Conservation (phyloP, 1,140 invertebrate genomes). For the Calliopsis andreniformis region DNA sequence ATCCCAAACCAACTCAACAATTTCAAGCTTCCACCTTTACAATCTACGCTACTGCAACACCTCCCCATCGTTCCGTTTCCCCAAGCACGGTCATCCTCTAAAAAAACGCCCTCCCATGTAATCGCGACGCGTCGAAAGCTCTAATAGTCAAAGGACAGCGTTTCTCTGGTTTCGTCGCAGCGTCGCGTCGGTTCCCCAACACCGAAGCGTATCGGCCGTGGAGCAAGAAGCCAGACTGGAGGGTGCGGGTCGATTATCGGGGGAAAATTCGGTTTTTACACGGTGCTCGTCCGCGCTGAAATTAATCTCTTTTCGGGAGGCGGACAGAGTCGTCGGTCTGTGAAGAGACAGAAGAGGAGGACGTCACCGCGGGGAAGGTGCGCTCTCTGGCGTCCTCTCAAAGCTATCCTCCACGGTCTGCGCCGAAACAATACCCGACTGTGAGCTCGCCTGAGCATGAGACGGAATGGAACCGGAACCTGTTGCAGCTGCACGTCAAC, state of each 20-base stretch:
- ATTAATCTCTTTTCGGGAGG: slow-evolving; percentile 48
- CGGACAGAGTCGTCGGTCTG: slow-evolving; percentile 30
- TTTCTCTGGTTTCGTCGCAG: no score
- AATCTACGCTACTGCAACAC: no score
- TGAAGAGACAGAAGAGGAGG: slow-evolving; percentile 25
- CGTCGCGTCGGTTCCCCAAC: no score
- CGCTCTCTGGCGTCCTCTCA: slow-evolving; percentile 46
- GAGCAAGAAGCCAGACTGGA: no score
- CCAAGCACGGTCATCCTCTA: no score
- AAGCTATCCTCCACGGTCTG: slow-evolving; percentile 58
- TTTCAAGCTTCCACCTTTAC: no score
- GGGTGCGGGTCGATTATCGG: slow-evolving; percentile 59
- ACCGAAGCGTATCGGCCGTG: no score
- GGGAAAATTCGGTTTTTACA: slow-evolving; percentile 43
- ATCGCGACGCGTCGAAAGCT: background rate
- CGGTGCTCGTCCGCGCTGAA: slow-evolving; percentile 2
- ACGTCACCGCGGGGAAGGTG: slow-evolving; percentile 18
- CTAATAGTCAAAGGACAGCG: no score
- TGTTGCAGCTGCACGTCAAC: slow-evolving; percentile 53
- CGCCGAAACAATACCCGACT: slow-evolving; percentile 60
- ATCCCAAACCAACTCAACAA: no score
- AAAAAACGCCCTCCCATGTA: background rate
- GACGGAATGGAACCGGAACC: slow-evolving; percentile 60
- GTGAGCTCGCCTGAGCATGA: slow-evolving; percentile 49
- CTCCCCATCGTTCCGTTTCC: no score